Conservation (phyloP, 2,113 vertebrate genomes). For the Spea multiplicata region DNA sequence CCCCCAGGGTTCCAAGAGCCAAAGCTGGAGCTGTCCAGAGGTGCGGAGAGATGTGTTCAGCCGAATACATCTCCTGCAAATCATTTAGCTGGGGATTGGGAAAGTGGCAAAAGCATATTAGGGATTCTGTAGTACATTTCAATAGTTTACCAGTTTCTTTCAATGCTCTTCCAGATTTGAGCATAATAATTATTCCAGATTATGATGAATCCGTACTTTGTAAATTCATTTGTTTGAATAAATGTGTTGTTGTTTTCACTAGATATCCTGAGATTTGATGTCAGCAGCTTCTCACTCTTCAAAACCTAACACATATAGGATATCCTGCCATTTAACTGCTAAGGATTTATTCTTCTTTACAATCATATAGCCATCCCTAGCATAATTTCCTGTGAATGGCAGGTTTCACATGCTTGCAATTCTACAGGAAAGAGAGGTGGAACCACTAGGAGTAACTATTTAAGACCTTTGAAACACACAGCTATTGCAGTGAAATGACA, state of each 20-base stretch:
- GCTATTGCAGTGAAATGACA: neutral
- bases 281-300: conserved; percentile 23
- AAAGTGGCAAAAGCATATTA: no score
- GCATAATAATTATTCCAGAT: no score
- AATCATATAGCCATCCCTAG: conserved; percentile 6
- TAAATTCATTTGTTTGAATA: neutral
- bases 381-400: conserved; percentile 32
- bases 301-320: conserved; percentile 18
- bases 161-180: no score
- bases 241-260: neutral
- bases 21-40: no score
- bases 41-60: no score
- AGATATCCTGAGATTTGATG: neutral
- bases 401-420: conserved; percentile 24
- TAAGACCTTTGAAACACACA: neutral
- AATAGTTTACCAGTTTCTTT: no score
- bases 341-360: neutral
- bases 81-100: no score
- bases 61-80: no score
- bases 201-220: no score
- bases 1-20: no score
- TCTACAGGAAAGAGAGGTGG: conserved; percentile 46
- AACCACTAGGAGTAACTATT: conserved; percentile 12
- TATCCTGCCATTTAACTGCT: conserved; percentile 30
- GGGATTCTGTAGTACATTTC: no score